Evolutionary conservation across 2,113 vertebrate species (phyloP), one percentile per base, ranked within the genome.

Genomic region (Triplophysa tibetana): DNA sequence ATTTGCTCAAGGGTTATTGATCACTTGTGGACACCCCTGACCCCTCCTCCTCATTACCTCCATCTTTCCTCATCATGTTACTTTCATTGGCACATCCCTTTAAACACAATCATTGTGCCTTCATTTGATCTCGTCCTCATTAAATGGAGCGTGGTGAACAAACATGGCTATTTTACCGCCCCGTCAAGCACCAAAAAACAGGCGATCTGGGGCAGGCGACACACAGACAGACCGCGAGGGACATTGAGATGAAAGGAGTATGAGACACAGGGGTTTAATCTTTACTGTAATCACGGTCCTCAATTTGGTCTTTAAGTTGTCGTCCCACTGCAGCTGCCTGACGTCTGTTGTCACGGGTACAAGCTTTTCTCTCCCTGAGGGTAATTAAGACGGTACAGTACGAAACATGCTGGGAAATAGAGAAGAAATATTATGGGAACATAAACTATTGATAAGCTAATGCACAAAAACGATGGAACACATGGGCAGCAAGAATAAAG

Each of bases 161-260:
- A 81, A 79, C 75, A 67, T 66, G 38, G 62, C 70, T 81, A 76
- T 85, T 24, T 87, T 83, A 68, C 74, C 33, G 33, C 67, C 69
- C 56, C 6, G 45, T 48, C 72, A 81, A 56, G 33, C 66, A 29
- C 66, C 19, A 17, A 45, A 76, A 74, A 58, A 58, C 60, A 66
- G 78, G 24, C 1, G 11, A 58, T 60, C 33, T 52, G 60, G 56
- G 38, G 68, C 41, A 45, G 33, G 12, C 0, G 8, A 64, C 48
- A 58, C 21, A 67, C 23, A 72, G 45, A 67, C n/a, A 56, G 10
- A 62, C 70, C 3, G 16, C 48, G 62, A 38, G 66, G 77, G 50
- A 76, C 70, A 56, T 26, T 54, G 21, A 45, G 33, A 65, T 16
- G 65, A 14, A 61, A 85, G 80, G 17, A 69, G 11, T 60, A 23